Percentiles rank a stretch among this genome's conserved stretches.
These are phyloP conservation scores for Megaustenia siamemsis DNA, from an alignment of 2,888 invertebrate species.

Conservation along the genomic window DNA sequence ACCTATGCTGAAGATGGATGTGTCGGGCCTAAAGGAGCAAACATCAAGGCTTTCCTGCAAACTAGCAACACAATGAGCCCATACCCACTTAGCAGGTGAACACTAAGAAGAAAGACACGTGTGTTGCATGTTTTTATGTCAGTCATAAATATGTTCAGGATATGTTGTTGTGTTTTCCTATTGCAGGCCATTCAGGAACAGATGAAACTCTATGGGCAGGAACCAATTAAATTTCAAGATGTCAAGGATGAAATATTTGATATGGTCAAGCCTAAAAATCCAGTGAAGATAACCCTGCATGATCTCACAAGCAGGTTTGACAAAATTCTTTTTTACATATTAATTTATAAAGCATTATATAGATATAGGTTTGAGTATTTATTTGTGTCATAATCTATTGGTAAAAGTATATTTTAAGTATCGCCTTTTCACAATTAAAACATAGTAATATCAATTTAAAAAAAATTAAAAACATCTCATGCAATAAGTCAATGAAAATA, in stretches of 20 bases:
- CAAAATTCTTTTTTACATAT: background rate
- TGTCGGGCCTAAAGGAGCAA: too few relatives aligned
- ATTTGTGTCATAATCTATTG: too few relatives aligned
- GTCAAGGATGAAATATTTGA: conserved; percentile 98
- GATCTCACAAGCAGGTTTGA: conserved; percentile 89
- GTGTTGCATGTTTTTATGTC: too few relatives aligned
- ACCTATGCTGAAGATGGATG: too few relatives aligned
- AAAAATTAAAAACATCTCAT: too few relatives aligned
- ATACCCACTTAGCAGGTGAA: too few relatives aligned
- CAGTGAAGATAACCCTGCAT: conserved; percentile 89
- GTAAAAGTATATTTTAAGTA: background rate
- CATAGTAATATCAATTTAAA: background rate
- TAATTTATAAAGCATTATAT: background rate
- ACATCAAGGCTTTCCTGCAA: too few relatives aligned
- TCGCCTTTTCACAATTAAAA: background rate
- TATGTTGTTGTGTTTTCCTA: background rate
- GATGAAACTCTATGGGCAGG: conserved; percentile 92
- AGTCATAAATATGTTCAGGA: background rate
- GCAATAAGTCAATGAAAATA: too few relatives aligned
- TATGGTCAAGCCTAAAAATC: conserved; percentile 95
- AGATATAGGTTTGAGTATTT: too few relatives aligned
- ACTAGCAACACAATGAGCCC: too few relatives aligned
- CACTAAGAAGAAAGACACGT: too few relatives aligned
- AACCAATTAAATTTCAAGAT: conserved; percentile 93
- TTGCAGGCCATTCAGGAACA: conserved; percentile 92